phyloP scores from a whole-genome alignment of 2,113 vertebrate genomes.

The Zosterops lateralis region DNA sequence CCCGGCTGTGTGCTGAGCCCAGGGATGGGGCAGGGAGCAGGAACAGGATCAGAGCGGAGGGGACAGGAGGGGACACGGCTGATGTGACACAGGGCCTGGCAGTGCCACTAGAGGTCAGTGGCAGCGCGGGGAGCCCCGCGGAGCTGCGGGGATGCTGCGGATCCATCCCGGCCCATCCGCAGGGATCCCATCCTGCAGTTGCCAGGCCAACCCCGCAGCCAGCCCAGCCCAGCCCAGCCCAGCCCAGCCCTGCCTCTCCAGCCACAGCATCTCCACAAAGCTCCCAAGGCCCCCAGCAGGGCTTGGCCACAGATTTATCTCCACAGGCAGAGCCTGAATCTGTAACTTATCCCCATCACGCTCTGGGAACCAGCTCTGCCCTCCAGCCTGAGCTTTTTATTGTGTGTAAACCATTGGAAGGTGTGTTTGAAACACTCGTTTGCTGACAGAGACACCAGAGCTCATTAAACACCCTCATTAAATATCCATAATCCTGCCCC shows the following conservation, averaged over 20 bases:
- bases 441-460: not conserved
- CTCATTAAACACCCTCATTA: not conserved
- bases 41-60: not conserved
- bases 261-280: not conserved
- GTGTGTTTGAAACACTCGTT: not conserved
- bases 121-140: not conserved
- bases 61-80: not conserved
- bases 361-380: not conserved
- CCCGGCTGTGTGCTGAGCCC: not conserved
- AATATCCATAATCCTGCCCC: not conserved
- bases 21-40: not conserved
- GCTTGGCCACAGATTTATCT: not conserved
- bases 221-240: not conserved
- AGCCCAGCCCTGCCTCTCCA: not conserved
- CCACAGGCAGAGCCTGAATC: accelerated
- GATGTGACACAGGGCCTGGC: accelerated
- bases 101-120: constrained; percentile 3
- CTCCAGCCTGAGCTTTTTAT: not conserved
- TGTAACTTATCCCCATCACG: accelerated
- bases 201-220: not conserved
- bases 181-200: not conserved
- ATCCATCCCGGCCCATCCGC: no score
- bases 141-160: not conserved
- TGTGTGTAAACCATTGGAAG: not conserved
- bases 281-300: not conserved